Percentiles rank a stretch among this genome's conserved stretches.
phyloP scores from a whole-genome alignment of 2,113 vertebrate species.

The Eptatretus burgeri region DNA sequence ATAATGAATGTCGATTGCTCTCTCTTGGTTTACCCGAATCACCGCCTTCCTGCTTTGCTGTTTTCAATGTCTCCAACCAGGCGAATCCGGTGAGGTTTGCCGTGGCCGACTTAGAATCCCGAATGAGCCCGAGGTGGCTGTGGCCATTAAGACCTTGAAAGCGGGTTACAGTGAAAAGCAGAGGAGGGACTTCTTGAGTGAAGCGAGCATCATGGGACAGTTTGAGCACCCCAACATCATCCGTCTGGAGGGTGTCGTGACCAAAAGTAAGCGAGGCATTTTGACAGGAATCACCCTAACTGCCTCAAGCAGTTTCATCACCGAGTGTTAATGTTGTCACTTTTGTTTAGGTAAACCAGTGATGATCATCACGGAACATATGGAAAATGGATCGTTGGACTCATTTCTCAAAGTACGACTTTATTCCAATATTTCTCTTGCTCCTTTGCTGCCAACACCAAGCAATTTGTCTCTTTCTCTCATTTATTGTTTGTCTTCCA shows the following conservation, averaged over 20 bases:
- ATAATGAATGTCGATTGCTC: too few species aligned
- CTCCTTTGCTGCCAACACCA: too few species aligned
- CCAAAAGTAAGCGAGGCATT: background rate
- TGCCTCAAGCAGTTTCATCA: constrained; percentile 9
- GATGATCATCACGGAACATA: constrained; percentile 99
- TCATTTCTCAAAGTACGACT: constrained; percentile 76
- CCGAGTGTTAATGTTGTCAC: constrained; percentile 20
- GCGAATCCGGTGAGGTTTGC: background rate
- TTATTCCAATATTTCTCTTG: background rate
- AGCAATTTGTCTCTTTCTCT: too few species aligned
- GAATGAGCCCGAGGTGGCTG: background rate
- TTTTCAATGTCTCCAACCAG: background rate
- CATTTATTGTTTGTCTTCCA: too few species aligned
- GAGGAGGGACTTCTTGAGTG: constrained; percentile 3
- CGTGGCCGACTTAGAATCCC: constrained; percentile 4
- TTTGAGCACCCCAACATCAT: constrained; percentile 6
- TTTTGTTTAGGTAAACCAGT: constrained; percentile 71
- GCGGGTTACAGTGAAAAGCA: background rate
- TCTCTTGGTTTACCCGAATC: too few species aligned
- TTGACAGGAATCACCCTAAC: too few species aligned
- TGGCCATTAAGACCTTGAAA: constrained; percentile 3
- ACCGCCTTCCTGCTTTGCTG: too few species aligned
- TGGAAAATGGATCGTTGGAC: constrained; percentile 96
- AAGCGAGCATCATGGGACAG: constrained; percentile 6
- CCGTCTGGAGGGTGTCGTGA: constrained; percentile 3